These are phyloP conservation scores for Ceriagrion tenellum DNA, from an alignment of 2,888 invertebrate species.

Conservation along the genomic window DNA sequence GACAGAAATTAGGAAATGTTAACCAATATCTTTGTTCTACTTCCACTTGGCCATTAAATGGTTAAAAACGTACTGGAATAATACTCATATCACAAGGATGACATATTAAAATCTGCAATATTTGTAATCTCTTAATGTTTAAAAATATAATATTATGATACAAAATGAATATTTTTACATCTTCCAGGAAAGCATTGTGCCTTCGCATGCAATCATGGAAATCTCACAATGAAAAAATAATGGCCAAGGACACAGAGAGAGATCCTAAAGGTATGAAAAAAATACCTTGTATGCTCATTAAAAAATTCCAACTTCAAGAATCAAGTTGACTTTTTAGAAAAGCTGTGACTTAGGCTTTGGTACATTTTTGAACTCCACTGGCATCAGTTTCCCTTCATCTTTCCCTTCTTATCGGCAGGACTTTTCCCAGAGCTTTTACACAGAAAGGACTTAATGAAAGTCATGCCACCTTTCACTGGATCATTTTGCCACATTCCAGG, in stretches of 20 bases:
- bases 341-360: slow-evolving; percentile 1
- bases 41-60: background rate
- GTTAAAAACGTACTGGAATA: background rate
- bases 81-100: background rate
- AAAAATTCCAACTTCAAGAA: background rate
- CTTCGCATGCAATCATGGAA: background rate
- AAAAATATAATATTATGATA: background rate
- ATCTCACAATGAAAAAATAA: background rate
- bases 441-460: background rate
- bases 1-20: background rate
- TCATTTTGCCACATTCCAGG: slow-evolving; percentile 71
- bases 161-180: background rate
- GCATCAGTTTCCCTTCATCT: slow-evolving; percentile 41
- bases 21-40: background rate
- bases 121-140: background rate
- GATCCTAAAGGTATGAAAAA: background rate
- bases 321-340: slow-evolving; percentile 20
- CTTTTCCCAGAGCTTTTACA: background rate
- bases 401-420: slow-evolving; percentile 14
- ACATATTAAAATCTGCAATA: background rate
- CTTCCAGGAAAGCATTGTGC: background rate
- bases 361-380: background rate
- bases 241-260: background rate
- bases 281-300: too few species aligned
- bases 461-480: background rate